These are phyloP conservation scores for Phaonia tiefii DNA, from an alignment of 2,888 invertebrate species.

Conservation along the genomic window DNA sequence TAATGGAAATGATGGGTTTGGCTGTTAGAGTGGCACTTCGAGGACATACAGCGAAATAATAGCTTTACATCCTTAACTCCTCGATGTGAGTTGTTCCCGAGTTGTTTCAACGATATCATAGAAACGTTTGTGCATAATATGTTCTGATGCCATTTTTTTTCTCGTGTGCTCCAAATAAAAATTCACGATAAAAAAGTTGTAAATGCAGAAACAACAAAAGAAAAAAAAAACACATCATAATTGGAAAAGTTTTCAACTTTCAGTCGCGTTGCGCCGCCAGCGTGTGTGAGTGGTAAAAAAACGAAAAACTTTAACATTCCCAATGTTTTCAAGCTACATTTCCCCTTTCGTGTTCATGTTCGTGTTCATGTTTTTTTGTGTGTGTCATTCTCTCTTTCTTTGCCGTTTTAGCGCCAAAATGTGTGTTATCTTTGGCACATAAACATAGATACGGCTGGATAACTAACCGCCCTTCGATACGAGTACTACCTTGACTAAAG, in stretches of 20 bases:
- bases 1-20: too few relatives aligned
- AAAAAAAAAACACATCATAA: slow-evolving; percentile 48
- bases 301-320: slow-evolving; percentile 23
- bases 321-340: neutral
- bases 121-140: too few relatives aligned
- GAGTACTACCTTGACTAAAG: neutral
- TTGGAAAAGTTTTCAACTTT: slow-evolving; percentile 62
- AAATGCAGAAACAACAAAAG: slow-evolving; percentile 34
- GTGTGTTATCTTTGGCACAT: slow-evolving; percentile 4
- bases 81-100: too few relatives aligned
- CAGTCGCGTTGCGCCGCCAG: slow-evolving; percentile 15
- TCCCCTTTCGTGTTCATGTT: slow-evolving; percentile 42
- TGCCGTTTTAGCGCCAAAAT: slow-evolving; percentile 5
- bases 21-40: too few relatives aligned
- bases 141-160: too few relatives aligned
- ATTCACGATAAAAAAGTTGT: slow-evolving; percentile 49
- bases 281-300: slow-evolving; percentile 19
- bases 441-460: neutral
- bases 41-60: too few relatives aligned
- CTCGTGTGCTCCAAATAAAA: slow-evolving; percentile 51
- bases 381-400: too few relatives aligned
- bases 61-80: too few relatives aligned
- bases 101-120: too few relatives aligned
- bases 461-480: neutral
- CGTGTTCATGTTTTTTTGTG: slow-evolving; percentile 4